Evolutionary conservation across 1,140 invertebrate genomes (phyloP), one percentile per base, ranked within the genome.

Genomic region (Palaemon carinicauda): DNA sequence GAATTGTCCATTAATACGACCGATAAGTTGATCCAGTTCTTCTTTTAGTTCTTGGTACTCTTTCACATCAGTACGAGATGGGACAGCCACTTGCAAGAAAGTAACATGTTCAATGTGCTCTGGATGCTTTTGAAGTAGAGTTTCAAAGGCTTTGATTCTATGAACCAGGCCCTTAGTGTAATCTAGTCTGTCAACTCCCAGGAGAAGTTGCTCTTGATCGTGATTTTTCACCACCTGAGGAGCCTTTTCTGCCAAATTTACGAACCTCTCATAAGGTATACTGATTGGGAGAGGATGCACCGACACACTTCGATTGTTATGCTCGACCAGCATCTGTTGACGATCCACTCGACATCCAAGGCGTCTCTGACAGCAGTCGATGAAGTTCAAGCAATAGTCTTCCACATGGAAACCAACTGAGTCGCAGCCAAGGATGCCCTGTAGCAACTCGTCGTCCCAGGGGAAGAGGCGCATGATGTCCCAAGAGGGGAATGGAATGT

Each of bases 401-500:
- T 96, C 95, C 88, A 97, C 97, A 90, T 98, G 96, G 90, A 98
- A 98, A 52, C 96, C 96, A 53, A 97, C 95, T 94, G 97, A 95
- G 91, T 97, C 96, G 91, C 96, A 97, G 87, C 96, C 89, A n/a
- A 92, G 89, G 80, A 92, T 90, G 71, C 96, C 96, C 91, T 97
- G 96, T n/a, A 97, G 93, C 69, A 98, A 94, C 92, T 97, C 96
- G 91, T 97, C 96, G 69, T 96, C 95, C 96, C 96, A 97, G 3
- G 96, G 96, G 89, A 97, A 96, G 17, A 97, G 92, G 79, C 96
- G 93, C 92, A 97, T 97, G 75, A 97, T 97, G 90, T 98, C 96
- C 96, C 96, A 97, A 1, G 96, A 95, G 27, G 97, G 96, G 91
- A 97, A 97, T 0, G 97, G 97, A 91, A 98, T 98, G 91, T 98